These are phyloP conservation scores for Aethina tumida DNA, from an alignment of 1,140 invertebrate genomes.

Conservation along the genomic window DNA sequence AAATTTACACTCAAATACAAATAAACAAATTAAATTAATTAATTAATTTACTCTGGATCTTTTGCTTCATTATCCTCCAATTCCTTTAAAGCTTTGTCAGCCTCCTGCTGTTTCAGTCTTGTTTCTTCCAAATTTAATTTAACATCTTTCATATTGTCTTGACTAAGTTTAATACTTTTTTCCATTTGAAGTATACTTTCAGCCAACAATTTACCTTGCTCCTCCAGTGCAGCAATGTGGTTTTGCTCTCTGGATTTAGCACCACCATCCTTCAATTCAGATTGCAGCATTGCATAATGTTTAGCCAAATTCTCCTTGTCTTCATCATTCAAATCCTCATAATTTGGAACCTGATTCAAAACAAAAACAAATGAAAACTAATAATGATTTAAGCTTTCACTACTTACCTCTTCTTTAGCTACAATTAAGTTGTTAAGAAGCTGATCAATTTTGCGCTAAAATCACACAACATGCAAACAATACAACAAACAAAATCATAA, in stretches of 20 bases:
- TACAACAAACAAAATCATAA: slow-evolving; percentile 2
- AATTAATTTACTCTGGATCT: slow-evolving; percentile 38
- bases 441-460: slow-evolving; percentile 36
- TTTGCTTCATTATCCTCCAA: slow-evolving; percentile 40
- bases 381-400: slow-evolving; percentile 6
- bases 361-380: slow-evolving; percentile 17
- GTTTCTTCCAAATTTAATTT: slow-evolving; percentile 16
- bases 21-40: not conserved
- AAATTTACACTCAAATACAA: slow-evolving; percentile 24
- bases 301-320: slow-evolving; percentile 44
- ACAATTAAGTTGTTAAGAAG: slow-evolving; percentile 37
- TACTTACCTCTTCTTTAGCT: slow-evolving; percentile 41
- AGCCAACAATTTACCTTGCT: slow-evolving; percentile 42
- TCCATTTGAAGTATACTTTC: slow-evolving; percentile 37
- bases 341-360: slow-evolving; percentile 31
- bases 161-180: slow-evolving; percentile 34
- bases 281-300: slow-evolving; percentile 44
- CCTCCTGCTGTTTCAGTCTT: slow-evolving; percentile 18
- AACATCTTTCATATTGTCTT: slow-evolving; percentile 27
- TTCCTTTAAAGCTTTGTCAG: slow-evolving; percentile 26
- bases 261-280: slow-evolving; percentile 32
- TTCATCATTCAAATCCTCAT: slow-evolving; percentile 41
- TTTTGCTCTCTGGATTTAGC: slow-evolving; percentile 39
- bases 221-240: slow-evolving; percentile 43
- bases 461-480: slow-evolving; percentile 17